Percentiles rank a stretch among this genome's conserved stretches.
Conservation (phyloP, 2,113 vertebrate genomes). For the Bos indicus region DNA sequence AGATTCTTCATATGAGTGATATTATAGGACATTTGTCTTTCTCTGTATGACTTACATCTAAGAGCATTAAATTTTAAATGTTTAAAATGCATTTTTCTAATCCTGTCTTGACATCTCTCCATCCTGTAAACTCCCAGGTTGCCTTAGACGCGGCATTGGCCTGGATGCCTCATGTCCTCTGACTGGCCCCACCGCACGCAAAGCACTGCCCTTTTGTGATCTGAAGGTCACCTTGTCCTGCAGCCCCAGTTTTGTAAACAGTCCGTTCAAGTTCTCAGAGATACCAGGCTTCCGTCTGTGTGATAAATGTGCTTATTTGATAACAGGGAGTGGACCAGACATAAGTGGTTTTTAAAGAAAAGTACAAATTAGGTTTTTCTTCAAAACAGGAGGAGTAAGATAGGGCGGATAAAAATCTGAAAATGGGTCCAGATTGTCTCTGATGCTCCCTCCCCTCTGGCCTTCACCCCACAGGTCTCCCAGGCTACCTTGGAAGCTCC, state of each 20-base stretch:
- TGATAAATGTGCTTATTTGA: not conserved
- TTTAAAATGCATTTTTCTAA: not conserved
- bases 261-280: not conserved
- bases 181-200: not conserved
- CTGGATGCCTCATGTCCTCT: not conserved
- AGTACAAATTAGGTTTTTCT: not conserved
- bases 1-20: not conserved
- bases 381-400: not conserved
- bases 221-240: not conserved
- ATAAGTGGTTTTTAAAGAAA: not conserved
- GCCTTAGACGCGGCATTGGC: not conserved
- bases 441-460: too few relatives aligned
- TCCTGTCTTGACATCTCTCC: not conserved
- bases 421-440: not conserved
- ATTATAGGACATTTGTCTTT: not conserved
- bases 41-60: not conserved
- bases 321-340: not conserved
- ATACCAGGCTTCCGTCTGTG: not conserved
- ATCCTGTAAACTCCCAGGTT: not conserved
- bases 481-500: not conserved
- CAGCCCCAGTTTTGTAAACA: not conserved
- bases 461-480: not conserved
- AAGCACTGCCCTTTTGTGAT: not conserved
- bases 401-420: not conserved
- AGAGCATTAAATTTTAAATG: not conserved